Base-by-base conservation (phyloP, 1,140 invertebrate species). In the Stegodyphus mimosarum region DNA sequence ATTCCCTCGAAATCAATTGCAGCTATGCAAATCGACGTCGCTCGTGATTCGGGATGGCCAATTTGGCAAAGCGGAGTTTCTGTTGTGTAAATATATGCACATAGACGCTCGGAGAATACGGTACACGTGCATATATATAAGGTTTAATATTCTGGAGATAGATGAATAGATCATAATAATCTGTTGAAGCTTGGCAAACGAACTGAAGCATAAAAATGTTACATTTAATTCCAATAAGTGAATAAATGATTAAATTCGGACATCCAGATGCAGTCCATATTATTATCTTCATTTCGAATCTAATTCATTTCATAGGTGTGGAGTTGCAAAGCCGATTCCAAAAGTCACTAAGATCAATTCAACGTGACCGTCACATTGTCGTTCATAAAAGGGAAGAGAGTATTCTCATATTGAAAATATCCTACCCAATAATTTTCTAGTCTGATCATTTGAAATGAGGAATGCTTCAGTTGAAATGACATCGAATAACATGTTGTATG, bases 1-100 rank as follows among this genome's bases (percentile, higher is more conserved):
- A 83, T 66, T 66, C 53, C n/a, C 80, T 51, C 49, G 51, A 83
- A 83, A 73, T 83, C 80, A 83, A 83, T 83, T 73, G 69, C 60
- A 60, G n/a, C 80, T 83, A 83, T 83, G 80, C 63, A 83, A 83
- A 83, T 83, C 71, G 69, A 66, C 71, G 13, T 83, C 51, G 18
- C 70, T 48, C 64, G 72, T 83, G 70, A 83, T 66, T 83, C 50
- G 60, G 51, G 60, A 74, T 66, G 80, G 66, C 55, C 71, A 71
- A 81, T 83, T 73, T 52, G 71, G 50, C 69, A 63, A 81, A 63
- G 67, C 55, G 55, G 48, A 52, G 55, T 74, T 52, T 60, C 53
- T 74, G 53, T 50, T 74, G 55, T 66, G 80, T 66, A 83, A 83
- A 83, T 83, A 72, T 74, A 74, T 83, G 49, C 63, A 6, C 33